Base-by-base conservation (phyloP, 2,797 vertebrate species). In the Sarcophilus harrisii region DNA sequence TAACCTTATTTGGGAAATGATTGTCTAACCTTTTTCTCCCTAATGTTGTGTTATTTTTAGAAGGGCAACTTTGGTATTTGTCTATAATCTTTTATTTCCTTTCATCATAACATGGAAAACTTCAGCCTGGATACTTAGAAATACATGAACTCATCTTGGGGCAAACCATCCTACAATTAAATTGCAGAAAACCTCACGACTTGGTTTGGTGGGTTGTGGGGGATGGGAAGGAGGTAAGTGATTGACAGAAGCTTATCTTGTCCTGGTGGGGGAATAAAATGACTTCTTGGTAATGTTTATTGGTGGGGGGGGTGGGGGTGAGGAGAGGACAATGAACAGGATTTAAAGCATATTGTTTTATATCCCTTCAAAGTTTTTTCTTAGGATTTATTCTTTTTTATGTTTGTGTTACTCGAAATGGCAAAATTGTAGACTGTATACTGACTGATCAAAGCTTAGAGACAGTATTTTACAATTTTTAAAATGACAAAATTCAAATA, bases 51-150 rank as follows among this genome's bases (percentile, higher is more conserved):
- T 97, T 97, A 87, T 97, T 98, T 97, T 96, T 97, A 93, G 93
- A 97, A 93, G 21, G 24, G 62, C 92, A 93, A 96, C 73, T 98
- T 96, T 94, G 91, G 95, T 95, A 90, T 97, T 91, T 94, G 38
- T 97, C 92, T 94, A 94, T 91, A 96, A 13, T 95, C 93, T 97
- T 92, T 96, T 96, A 62, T 95, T 95, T 96, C 95, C 92, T 98
- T 98, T 98, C 94, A 96, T 92, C 94, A 94, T 81, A 93, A 98
- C 96, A 93, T 97, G 96, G 97, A 97, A 98, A 98, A 97, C 93
- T 98, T 97, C 94, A 97, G 92, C 91, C 91, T 97, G 97, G 98
- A 96, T 98, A 96, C 90, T 94, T 13, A 24, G 95, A 97, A 95
- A 91, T 95, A 94, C 0, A 27, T 95, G 97, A 94, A 96, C 97